Percentiles rank a stretch among this genome's conserved stretches.
Evolutionary conservation across 2,113 vertebrate genomes (phyloP).

Genomic region (Lepus europaeus): DNA sequence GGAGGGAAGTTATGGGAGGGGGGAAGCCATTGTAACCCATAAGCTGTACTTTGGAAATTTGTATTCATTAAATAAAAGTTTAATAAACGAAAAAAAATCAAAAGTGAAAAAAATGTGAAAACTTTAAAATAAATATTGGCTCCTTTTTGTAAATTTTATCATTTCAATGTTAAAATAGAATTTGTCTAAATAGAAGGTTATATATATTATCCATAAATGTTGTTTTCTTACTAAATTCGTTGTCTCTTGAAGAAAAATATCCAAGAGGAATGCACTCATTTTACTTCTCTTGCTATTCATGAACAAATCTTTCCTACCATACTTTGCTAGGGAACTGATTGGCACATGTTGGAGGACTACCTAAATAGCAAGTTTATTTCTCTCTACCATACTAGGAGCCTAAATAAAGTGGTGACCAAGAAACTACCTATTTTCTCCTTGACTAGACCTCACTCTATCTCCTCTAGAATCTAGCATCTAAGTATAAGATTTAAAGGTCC

Average conservation of each 20-base stretch:
- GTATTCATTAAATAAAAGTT: too few species aligned
- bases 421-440: not conserved
- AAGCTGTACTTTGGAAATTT: too few species aligned
- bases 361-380: not conserved
- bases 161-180: not conserved
- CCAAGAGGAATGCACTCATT: not conserved
- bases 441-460: not conserved
- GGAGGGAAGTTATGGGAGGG: too few species aligned
- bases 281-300: not conserved
- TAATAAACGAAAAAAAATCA: not conserved
- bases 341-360: not conserved
- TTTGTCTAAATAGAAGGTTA: not conserved
- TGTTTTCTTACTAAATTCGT: not conserved
- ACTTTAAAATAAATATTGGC: not conserved
- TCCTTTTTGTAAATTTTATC: not conserved
- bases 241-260: not conserved
- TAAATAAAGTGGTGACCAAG: not conserved
- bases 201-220: not conserved
- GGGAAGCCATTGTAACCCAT: too few species aligned
- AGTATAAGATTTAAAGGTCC: not conserved
- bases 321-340: not conserved
- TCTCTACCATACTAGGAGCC: not conserved
- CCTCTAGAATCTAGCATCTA: not conserved
- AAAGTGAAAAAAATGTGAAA: not conserved
- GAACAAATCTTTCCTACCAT: not conserved